Base-by-base conservation (phyloP, 2,797 vertebrate species). In the Dicrostonyx torquatus region DNA sequence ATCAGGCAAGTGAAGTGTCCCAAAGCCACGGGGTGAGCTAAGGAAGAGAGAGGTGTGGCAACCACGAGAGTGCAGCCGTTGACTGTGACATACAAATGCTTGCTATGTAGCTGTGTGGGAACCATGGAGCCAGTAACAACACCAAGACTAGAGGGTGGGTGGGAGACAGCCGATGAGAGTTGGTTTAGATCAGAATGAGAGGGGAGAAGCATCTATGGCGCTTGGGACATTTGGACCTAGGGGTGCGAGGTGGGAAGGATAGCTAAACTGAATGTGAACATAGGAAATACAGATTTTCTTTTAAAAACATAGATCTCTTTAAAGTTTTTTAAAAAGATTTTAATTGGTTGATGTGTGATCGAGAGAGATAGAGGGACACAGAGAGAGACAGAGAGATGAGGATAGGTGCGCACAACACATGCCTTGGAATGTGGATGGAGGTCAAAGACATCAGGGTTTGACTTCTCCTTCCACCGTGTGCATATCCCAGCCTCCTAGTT, bases 21-120 rank as follows among this genome's bases (percentile, higher is more conserved):
- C 68, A 86, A 48, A 88, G 66, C 20, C 45, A 9, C 7, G 15
- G 14, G 73, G 68, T 73, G 11, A 68, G 45, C 55, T 11, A 7
- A 91, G 40, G 43, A 62, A 2, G 34, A 91, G 26, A 43, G 48
- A 43, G 73, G 37, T 43, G 40, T 37, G 50, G 58, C 45, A 77
- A 34, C 26, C 6, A 0, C 17, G 40, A 43, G 34, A n/a, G 26
- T 43, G 0, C n/a, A 43, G 24, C 26, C 0, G 8, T 68, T 53
- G 58, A 53, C 75, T 8, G 26, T 8, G 10, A 66, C 77, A 76
- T 31, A 15, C 26, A 15, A 53, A 66, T 12, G 2, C 5, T 45
- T 55, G 14, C 37, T 31, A 26, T 60, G 11, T 68, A n/a, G 22
- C 83, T 84, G 18, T 5, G 2, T 40, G 45, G 80, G 87, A 31